These are phyloP conservation scores for Salmo trutta DNA, from an alignment of 2,797 vertebrate genomes.

Conservation along the genomic window DNA sequence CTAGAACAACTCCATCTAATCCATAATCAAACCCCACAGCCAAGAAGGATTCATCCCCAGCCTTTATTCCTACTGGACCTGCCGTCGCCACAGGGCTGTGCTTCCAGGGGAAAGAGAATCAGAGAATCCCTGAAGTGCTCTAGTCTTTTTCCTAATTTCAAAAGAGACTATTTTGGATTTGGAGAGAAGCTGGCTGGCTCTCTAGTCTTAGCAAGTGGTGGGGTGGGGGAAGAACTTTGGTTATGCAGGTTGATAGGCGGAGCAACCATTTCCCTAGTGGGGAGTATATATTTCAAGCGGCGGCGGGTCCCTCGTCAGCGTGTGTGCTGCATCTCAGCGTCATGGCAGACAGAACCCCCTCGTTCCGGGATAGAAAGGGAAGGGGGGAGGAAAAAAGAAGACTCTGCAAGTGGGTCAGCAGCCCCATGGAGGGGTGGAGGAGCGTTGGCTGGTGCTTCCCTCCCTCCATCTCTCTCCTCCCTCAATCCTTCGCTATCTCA, in stretches of 20 bases:
- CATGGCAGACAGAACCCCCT: slow-evolving; percentile 12
- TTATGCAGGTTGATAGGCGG: slow-evolving; percentile 50
- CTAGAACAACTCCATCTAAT: no score
- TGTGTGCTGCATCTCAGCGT: background rate
- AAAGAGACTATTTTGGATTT: background rate
- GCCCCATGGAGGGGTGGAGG: slow-evolving; percentile 1
- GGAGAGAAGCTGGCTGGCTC: background rate
- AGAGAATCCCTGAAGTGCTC: no score
- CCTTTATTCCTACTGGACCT: no score
- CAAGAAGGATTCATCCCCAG: no score
- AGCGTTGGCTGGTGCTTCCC: slow-evolving; percentile 3
- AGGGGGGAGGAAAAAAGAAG: background rate
- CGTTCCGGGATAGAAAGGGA: background rate
- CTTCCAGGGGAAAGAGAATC: no score
- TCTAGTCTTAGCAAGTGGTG: background rate
- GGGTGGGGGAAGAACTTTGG: slow-evolving; percentile 34
- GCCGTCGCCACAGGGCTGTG: no score
- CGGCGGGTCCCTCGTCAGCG: slow-evolving; percentile 5
- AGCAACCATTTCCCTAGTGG: slow-evolving; percentile 52
- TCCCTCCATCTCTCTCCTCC: background rate
- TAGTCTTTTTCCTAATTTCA: no score
- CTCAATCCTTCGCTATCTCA: background rate
- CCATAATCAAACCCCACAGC: no score
- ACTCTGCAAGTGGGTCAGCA: slow-evolving; percentile 23
- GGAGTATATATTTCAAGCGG: slow-evolving; percentile 48